Evolutionary conservation across 2,888 invertebrate species (phyloP), one percentile per base, ranked within the genome.

Genomic region (Apantesis nais): DNA sequence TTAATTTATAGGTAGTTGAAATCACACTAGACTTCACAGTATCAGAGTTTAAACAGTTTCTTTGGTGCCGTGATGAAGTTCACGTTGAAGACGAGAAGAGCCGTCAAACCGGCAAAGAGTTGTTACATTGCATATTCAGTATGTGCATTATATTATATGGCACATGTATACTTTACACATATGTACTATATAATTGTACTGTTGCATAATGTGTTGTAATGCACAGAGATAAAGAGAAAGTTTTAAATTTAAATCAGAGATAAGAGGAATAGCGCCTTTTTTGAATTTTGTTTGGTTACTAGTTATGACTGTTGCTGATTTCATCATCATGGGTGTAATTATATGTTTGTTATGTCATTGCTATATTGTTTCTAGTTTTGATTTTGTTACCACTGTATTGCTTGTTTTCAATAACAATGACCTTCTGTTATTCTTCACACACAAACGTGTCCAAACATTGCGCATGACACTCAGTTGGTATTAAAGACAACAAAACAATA

Each of bases 391-490:
- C 37, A n/a, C 16, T 16, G 37, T 19, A 55, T 66, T n/a, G 65
- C 65, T 65, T 65, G 25, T 52, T 37, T 48, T 52, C 52, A 52
- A 66, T 34, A 66, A 66, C 65, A 66, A 80, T 77, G 78, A 76
- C 82, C 81, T 80, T 84, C 74, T 81, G 74, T 80, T 78, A 78
- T 75, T 79, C 72, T 75, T 75, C 58, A 65, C 67, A n/a, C 70
- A 48, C 64, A 77, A 79, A 78, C 75, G 76, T 77, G 66, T 37
- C 68, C 41, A 37, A 58, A 69, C 60, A 64, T 7, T 41, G 37
- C 44, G 37, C 65, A 37, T 29, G n/a, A 25, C 73, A 79, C 68
- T 72, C 72, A 72, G 62, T 67, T 67, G 48, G 66, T 74, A 55
- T 72, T 74, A 34, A 75, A 74, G 70, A 75, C 69, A 70, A 58